Percentiles rank a stretch among this genome's conserved stretches.
Evolutionary conservation across 2,888 invertebrate genomes (phyloP).

Genomic region (Lithophane leautieri): DNA sequence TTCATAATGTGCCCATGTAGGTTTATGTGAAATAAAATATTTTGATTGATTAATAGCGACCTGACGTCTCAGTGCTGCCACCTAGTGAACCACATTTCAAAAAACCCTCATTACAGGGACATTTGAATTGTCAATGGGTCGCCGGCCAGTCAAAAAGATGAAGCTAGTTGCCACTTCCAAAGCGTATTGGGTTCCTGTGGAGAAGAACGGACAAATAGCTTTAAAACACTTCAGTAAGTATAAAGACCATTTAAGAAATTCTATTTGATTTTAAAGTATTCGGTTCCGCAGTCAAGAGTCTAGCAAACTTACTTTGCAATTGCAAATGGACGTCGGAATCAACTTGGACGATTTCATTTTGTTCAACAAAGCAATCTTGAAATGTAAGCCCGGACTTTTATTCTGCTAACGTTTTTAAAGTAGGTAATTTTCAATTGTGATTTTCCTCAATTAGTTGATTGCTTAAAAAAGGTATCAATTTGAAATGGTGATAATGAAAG

Average conservation of each 20-base stretch:
- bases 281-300: slow-evolving; percentile 20
- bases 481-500: neutral
- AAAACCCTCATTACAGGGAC: neutral
- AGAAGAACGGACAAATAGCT: neutral
- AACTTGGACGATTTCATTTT: slow-evolving; percentile 18
- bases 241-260: neutral
- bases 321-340: neutral
- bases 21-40: too few relatives aligned
- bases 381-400: slow-evolving; percentile 4
- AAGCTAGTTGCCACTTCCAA: neutral
- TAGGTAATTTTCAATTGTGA: neutral
- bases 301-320: slow-evolving; percentile 11
- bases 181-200: neutral
- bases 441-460: slow-evolving; percentile 39
- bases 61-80: too few relatives aligned
- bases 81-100: too few relatives aligned
- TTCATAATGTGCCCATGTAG: too few relatives aligned
- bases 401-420: neutral
- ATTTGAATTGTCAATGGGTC: neutral
- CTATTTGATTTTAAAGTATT: slow-evolving; percentile 17
- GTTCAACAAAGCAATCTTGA: slow-evolving; percentile 14
- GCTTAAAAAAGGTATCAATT: neutral
- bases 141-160: neutral
- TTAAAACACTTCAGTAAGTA: neutral
- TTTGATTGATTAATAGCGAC: too few relatives aligned